Evolutionary conservation across 2,113 vertebrate genomes (phyloP).

Genomic region (Crotalus viridis): DNA sequence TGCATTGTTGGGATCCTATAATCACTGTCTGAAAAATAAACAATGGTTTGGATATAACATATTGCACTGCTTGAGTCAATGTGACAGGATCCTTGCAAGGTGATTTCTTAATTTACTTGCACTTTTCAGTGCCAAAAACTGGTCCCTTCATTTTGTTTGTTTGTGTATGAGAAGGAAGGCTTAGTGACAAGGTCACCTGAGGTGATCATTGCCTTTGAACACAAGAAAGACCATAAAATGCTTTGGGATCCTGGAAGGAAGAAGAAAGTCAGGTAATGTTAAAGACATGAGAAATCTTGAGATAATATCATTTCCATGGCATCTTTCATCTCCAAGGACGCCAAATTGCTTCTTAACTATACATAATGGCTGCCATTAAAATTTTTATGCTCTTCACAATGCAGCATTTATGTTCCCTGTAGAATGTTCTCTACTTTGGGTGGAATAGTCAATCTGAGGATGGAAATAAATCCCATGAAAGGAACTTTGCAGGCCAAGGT

Average conservation of each 20-base stretch:
- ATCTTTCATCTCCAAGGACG: conserved; percentile 31
- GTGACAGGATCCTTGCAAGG: no score
- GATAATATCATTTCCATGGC: conserved; percentile 7
- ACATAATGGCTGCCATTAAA: conserved; percentile 21
- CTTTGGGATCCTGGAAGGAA: conserved; percentile 23
- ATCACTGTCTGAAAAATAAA: not conserved
- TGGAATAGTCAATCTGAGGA: conserved; percentile 28
- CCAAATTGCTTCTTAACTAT: conserved; percentile 11
- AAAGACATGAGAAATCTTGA: conserved; percentile 28
- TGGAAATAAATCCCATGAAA: not conserved
- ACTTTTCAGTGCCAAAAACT: not conserved
- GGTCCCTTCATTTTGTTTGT: not conserved
- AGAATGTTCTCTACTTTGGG: conserved; percentile 24
- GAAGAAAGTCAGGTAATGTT: not conserved
- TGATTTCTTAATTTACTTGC: not conserved
- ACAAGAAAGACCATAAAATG: conserved; percentile 11
- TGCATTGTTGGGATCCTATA: not conserved
- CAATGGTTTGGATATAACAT: not conserved
- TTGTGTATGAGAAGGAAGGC: not conserved
- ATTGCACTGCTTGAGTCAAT: not conserved
- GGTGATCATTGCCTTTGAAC: conserved; percentile 7
- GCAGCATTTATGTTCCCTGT: conserved; percentile 26
- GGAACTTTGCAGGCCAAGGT: not conserved
- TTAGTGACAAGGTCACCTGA: not conserved
- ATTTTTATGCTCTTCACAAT: not conserved